A percentile compares a stretch with the other conserved stretches of the same genome.
These are phyloP conservation scores for Meriones unguiculatus DNA, from an alignment of 2,113 vertebrate species.

Conservation along the genomic window DNA sequence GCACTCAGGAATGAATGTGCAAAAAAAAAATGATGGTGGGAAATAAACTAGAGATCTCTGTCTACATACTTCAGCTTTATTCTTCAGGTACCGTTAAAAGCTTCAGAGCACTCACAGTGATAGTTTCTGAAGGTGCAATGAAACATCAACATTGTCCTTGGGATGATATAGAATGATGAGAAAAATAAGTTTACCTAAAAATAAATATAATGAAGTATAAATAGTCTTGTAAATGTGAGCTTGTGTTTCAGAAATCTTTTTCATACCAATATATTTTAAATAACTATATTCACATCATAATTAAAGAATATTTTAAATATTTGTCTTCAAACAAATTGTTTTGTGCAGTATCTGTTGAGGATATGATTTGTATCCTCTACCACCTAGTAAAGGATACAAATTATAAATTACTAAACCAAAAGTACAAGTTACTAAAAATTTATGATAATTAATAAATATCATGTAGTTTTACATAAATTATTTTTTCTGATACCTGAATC, in stretches of 20 bases:
- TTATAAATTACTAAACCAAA: neutral
- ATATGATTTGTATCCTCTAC: neutral
- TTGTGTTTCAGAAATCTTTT: constrained; percentile 24
- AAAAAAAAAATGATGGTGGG: neutral
- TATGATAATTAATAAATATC: neutral
- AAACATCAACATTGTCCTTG: neutral
- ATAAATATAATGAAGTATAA: neutral
- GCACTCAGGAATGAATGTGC: neutral
- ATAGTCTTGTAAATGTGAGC: neutral
- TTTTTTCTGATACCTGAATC: neutral
- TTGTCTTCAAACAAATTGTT: neutral
- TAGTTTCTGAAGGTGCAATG: neutral
- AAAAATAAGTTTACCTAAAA: constrained; percentile 15
- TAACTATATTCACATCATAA: neutral
- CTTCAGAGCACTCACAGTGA: neutral
- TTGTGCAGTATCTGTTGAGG: neutral
- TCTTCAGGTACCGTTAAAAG: neutral
- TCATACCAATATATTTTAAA: neutral
- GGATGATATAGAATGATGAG: neutral
- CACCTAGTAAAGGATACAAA: neutral
- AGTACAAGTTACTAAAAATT: neutral
- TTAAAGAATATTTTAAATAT: neutral
- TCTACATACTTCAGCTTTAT: neutral
- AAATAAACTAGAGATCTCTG: neutral
- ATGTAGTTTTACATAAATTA: neutral